Base-by-base conservation (phyloP, 2,888 invertebrate genomes). In the Hydrotaea cyrtoneurina region DNA sequence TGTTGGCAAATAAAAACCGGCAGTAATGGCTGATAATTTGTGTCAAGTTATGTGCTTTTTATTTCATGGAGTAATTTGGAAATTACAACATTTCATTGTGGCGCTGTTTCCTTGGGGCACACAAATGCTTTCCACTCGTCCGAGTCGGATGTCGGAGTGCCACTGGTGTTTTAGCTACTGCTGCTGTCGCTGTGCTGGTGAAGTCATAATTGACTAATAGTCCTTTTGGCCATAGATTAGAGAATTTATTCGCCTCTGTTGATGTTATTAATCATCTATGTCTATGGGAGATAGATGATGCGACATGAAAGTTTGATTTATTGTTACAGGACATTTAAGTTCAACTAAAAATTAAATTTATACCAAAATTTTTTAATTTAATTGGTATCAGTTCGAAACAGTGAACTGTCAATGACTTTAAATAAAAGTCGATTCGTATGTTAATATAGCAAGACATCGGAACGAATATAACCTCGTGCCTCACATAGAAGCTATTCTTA, bases 171-270 rank as follows among this genome's bases (percentile, higher is more conserved):
- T 31, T 7, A 31, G 31, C 31, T 10, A 4, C 15, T 59, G 11
- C 43, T 69, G 21, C 19, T 39, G 11, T 13, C 21, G 17, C 15
- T 64, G 31, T 57, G 66, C 76, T 73, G 57, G 73, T 23, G 62
- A 72, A 79, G 23, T 71, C 69, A 74, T 82, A 82, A 82, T 82
- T 82, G 85, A 82, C 85, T 85, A 82, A 85, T 82, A 79, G 85
- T 85, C 77, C 76, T 77, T 66, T 77, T 82, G 79, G 79, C 79
- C 69, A 73, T 39, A 19, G 76, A 82, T 85, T 82, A 74, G 59
- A 82, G 36, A 82, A 66, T 74, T 78, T 78, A 72, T 73, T 76
- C 64, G 76, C 78, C 79, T 82, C 50, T 77, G 74, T 79, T 76
- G 73, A 82, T 76, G 62, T 79, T 79, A 85, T 85, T 82, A 79